phyloP scores from a whole-genome alignment of 2,888 invertebrate species.

The Coronaproctus castanopsis region DNA sequence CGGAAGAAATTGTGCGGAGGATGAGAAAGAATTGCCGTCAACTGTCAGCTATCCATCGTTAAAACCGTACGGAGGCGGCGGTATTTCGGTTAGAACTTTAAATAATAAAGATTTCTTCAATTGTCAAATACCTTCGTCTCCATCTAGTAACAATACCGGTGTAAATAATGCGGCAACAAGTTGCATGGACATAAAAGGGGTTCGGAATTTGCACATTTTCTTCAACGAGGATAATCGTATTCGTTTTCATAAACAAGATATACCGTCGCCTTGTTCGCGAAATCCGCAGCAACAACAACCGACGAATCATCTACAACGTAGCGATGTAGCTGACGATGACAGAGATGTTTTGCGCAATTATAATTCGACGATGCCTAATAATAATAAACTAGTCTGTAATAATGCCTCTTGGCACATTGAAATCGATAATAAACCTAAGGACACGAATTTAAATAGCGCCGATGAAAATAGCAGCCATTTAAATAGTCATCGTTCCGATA shows the following conservation, averaged over 20 bases:
- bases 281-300: constrained; percentile 12
- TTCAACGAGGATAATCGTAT: constrained; percentile 22
- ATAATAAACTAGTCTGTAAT: not conserved
- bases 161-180: constrained; percentile 13
- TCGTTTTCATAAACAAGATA: constrained; percentile 20
- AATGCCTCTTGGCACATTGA: constrained; percentile 15
- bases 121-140: constrained; percentile 1
- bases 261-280: constrained; percentile 9
- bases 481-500: not conserved
- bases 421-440: constrained; percentile 11
- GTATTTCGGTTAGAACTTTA: not conserved
- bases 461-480: constrained; percentile 1
- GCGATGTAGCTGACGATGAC: constrained; percentile 13
- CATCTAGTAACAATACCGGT: not conserved
- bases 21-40: not conserved
- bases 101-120: constrained; percentile 1
- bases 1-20: not conserved
- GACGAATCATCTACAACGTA: constrained; percentile 7
- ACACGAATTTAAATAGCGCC: not conserved
- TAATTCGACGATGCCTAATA: not conserved
- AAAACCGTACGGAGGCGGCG: not conserved
- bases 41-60: not conserved
- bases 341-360: constrained; percentile 11
- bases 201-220: constrained; percentile 23
- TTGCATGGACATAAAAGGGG: constrained; percentile 22